Base-by-base conservation (phyloP, 1,140 invertebrate genomes). In the Pseudomyrmex cubaensis region DNA sequence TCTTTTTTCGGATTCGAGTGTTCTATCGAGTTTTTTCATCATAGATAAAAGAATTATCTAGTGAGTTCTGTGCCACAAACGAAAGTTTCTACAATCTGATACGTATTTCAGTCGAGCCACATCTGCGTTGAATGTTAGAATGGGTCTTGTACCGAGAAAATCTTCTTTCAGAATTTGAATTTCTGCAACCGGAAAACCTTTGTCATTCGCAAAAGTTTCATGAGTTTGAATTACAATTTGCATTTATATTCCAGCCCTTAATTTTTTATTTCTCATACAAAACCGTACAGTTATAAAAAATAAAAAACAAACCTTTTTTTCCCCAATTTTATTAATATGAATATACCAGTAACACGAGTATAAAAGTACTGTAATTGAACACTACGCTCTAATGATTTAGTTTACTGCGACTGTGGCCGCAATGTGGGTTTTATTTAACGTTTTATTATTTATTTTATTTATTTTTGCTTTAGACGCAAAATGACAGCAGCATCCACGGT, bases 51-150 rank as follows among this genome's bases (percentile, higher is more conserved):
- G 52, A 35, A 35, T 78, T 48, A 69, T 57, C 50, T 54, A 8
- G 48, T 25, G 2, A 70, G 66, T 69, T 56, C 20, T 15, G 52
- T 17, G 44, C 15, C 20, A 12, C 25, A 13, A 48, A 48, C 54
- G 64, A 78, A 78, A 78, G 64, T 78, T 78, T 57, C 64, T 66
- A 12, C 35, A n/a, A 48, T 67, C 25, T 59, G 76, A 70, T 78
- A 70, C 44, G 54, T 70, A 70, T 70, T 70, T 69, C 52, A 57
- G 52, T 12, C 44, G 20, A 44, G 50, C 13, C 22, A 50, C 64
- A 78, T 78, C 66, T 69, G 20, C 50, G 46, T 48, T 57, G 52
- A 78, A 78, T 57, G 75, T 25, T 20, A n/a, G 52, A 22, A 78
- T 70, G 46, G 17, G 20, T 70, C 20, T 70, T 57, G 75, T 46